Evolutionary conservation across 2,113 vertebrate species (phyloP).

Genomic region (Nycticorax nycticorax): DNA sequence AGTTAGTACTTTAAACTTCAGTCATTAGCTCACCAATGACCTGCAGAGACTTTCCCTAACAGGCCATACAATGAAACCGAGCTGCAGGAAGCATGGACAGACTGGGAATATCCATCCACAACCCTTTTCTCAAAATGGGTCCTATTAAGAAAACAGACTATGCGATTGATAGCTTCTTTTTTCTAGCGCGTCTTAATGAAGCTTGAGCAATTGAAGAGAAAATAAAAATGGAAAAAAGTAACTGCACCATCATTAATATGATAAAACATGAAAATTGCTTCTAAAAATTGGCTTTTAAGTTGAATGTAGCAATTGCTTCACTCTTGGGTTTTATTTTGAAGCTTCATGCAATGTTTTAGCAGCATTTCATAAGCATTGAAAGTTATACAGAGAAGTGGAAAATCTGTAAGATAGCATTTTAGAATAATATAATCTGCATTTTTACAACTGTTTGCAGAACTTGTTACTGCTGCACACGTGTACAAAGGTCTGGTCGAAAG

Average conservation of each 20-base stretch:
- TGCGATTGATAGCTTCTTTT: not conserved
- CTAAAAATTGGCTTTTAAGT: slow-evolving; percentile 7
- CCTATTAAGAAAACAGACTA: not conserved
- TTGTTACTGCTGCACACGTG: not conserved
- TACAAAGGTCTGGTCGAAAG: not conserved
- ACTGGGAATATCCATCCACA: not conserved
- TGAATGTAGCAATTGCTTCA: not conserved
- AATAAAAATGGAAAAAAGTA: not conserved
- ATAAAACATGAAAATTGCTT: not conserved
- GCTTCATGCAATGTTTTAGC: not conserved
- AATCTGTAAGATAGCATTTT: not conserved
- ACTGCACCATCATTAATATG: not conserved
- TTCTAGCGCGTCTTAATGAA: not conserved
- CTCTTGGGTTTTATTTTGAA: not conserved
- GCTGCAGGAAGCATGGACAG: not conserved
- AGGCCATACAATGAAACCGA: not conserved
- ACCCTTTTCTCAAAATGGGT: not conserved
- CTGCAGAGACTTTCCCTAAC: not conserved
- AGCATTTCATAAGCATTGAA: not conserved
- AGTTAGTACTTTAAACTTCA: not conserved
- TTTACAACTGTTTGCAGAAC: not conserved
- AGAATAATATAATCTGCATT: not conserved
- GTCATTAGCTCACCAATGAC: not conserved
- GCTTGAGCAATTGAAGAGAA: not conserved
- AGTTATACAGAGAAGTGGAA: not conserved